Conservation (phyloP, 2,797 vertebrate species). For the Lycodopsis pacificus region DNA sequence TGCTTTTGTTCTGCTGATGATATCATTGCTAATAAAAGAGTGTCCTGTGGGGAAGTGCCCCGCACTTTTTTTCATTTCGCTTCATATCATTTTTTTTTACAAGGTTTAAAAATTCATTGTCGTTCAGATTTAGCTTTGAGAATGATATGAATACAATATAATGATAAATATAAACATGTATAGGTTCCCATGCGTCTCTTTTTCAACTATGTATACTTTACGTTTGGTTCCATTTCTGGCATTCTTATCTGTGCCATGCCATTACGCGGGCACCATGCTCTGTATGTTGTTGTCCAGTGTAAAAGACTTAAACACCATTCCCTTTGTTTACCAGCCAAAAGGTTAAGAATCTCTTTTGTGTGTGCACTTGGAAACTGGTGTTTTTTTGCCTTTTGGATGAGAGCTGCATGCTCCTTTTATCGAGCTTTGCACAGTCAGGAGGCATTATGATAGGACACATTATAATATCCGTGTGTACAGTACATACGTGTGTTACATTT, state of each 20-base stretch:
- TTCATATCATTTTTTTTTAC: neutral
- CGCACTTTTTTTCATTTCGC: neutral
- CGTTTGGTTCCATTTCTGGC: conserved; percentile 26
- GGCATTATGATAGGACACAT: conserved; percentile 34
- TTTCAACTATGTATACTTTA: neutral
- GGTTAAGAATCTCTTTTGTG: conserved; percentile 40
- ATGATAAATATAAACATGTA: conserved; percentile 13
- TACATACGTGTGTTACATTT: conserved; percentile 23
- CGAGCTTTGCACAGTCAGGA: conserved; percentile 56
- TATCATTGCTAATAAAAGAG: conserved; percentile 26
- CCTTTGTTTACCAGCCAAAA: conserved; percentile 48
- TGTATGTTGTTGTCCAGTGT: conserved; percentile 31
- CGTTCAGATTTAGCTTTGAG: conserved; percentile 1
- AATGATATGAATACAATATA: neutral
- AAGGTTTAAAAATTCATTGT: conserved; percentile 1
- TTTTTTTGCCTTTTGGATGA: conserved; percentile 51
- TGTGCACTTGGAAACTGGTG: conserved; percentile 43
- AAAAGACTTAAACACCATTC: conserved; percentile 42
- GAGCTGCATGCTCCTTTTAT: conserved; percentile 54
- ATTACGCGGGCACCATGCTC: conserved; percentile 13
- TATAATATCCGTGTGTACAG: conserved; percentile 43
- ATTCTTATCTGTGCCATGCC: conserved; percentile 13
- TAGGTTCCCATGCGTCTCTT: neutral
- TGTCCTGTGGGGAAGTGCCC: conserved; percentile 23
- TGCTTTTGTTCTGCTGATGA: conserved; percentile 42